Evolutionary conservation across 2,113 vertebrate genomes (phyloP), one percentile per base, ranked within the genome.

Genomic region (Connochaetes taurinus): DNA sequence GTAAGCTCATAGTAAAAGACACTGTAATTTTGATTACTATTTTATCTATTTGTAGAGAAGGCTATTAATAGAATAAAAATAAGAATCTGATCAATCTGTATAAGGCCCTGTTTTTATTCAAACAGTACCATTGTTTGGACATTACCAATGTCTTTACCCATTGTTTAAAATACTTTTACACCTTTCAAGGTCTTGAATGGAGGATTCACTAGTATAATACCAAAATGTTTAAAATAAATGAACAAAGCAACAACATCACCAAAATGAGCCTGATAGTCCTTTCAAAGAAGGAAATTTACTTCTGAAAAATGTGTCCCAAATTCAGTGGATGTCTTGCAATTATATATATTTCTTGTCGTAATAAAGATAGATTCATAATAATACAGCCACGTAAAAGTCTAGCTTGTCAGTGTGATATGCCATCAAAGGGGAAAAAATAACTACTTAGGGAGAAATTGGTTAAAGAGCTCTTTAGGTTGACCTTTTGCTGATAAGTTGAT

Each of bases 401-500:
- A 97, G 53, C 36, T 76, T 80, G 90, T 10, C 12, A 95, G 40
- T 98, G 64, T 27, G 64, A 31, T 60, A 40, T 50, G 25, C 23
- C 64, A 58, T 88, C 0, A 83, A 62, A 76, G 52, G n/a, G 10
- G 50, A 5, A 40, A 93, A 98, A 98, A 97, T 87, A 93, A 64
- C 82, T 2, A 2, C 90, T 94, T 47, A 81, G 53, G 71, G 82
- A 93, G 88, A 98, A 96, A 93, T 91, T 74, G 33, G 40, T 71
- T 96, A 98, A 91, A 98, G 97, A 98, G 97, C 98, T 98, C 97
- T 99, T 98, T 62, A 97, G 89, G 89, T 97, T 99, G 99, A 99
- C 99, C 99, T 99, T 99, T 99, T 97, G 95, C 98, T 98, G 98
- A 98, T 98, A 98, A 98, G 98, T 98, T 98, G 98, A 98, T 99